A percentile compares a stretch with the other conserved stretches of the same genome.
phyloP scores from a whole-genome alignment of 2,888 invertebrate species.

The Cantharis flavilabris region DNA sequence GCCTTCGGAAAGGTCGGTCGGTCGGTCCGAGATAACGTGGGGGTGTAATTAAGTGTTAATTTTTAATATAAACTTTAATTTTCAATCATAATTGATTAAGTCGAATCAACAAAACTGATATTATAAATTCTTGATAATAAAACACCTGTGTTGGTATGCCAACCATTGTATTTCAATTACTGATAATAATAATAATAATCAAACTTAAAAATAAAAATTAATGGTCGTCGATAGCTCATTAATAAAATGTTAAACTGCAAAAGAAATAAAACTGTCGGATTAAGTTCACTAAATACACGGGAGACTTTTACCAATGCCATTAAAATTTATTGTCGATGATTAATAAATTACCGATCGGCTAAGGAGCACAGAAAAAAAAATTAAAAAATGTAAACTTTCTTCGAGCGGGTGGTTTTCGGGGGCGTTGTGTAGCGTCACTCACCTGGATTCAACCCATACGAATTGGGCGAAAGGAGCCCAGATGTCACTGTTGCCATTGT shows the following conservation, averaged over 20 bases:
- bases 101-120: neutral
- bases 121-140: neutral
- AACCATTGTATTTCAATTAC: neutral
- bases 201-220: neutral
- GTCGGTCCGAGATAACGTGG: neutral
- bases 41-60: neutral
- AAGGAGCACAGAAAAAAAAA: neutral
- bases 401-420: neutral
- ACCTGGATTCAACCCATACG: conserved; percentile 55
- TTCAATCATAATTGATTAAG: neutral
- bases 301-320: neutral
- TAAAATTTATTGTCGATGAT: neutral
- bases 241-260: neutral
- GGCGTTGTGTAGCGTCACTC: conserved; percentile 25
- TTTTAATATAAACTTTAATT: neutral
- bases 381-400: neutral
- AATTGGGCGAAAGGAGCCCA: conserved; percentile 55
- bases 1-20: neutral
- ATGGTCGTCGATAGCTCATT: neutral
- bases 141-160: neutral
- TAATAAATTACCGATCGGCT: neutral
- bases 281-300: neutral
- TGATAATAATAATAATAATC: neutral
- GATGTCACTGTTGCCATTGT: conserved; percentile 56
- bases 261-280: neutral